These are phyloP conservation scores for Cyclophora albipunctata DNA, from an alignment of 2,888 invertebrate genomes.

Conservation along the genomic window DNA sequence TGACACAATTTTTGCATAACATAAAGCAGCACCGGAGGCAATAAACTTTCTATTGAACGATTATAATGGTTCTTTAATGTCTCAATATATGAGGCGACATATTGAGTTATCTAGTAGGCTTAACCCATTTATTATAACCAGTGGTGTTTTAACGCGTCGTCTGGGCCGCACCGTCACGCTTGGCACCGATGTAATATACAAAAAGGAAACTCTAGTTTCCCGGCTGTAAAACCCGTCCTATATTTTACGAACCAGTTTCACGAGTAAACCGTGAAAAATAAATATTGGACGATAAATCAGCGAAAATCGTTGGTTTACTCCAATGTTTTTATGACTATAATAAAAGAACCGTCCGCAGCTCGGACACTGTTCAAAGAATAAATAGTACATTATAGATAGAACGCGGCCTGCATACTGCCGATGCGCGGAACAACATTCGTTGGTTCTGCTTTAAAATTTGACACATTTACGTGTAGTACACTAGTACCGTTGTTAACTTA, in stretches of 20 bases:
- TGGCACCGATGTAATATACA: conserved; percentile 28
- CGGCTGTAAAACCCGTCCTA: conserved; percentile 41
- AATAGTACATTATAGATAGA: conserved; percentile 40
- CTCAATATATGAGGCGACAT: conserved; percentile 32
- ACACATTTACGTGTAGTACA: conserved; percentile 43
- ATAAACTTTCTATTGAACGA: conserved; percentile 56
- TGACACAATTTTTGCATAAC: conserved; percentile 35
- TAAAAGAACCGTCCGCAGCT: conserved; percentile 68
- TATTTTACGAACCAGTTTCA: conserved; percentile 44
- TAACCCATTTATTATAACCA: conserved; percentile 32
- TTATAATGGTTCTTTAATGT: conserved; percentile 42
- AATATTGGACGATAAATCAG: conserved; percentile 68
- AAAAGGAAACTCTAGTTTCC: conserved; percentile 38
- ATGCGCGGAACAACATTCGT: conserved; percentile 39
- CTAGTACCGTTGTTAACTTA: conserved; percentile 38
- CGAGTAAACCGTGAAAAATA: conserved; percentile 66
- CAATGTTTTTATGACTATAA: conserved; percentile 64
- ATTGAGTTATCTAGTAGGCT: conserved; percentile 25
- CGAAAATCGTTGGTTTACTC: conserved; percentile 61
- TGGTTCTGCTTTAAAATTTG: conserved; percentile 47
- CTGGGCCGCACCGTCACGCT: conserved; percentile 21
- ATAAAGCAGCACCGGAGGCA: conserved; percentile 46
- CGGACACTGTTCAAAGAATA: conserved; percentile 56
- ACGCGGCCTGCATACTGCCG: conserved; percentile 53
- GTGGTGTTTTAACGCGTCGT: conserved; percentile 15